Conservation (phyloP, 53 echinoderm and acorn worm species). For the Luidia sarsii region DNA sequence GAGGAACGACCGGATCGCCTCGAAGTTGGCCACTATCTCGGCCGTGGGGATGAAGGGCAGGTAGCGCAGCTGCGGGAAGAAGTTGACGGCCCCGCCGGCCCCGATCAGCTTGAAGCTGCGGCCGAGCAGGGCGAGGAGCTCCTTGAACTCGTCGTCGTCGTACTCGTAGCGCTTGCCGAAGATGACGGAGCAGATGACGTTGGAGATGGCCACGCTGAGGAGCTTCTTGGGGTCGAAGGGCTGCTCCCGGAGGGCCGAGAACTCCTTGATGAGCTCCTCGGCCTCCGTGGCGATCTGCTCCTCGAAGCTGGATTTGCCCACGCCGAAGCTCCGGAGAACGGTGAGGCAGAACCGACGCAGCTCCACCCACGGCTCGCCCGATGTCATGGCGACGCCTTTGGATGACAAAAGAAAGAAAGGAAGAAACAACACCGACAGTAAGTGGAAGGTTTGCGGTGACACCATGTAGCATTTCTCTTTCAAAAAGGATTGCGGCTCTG, state of each 20-base stretch:
- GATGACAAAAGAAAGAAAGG: no score
- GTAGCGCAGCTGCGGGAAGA: not conserved
- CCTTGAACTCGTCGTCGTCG: not conserved
- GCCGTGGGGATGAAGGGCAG: not conserved
- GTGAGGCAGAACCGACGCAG: slow-evolving; percentile 61
- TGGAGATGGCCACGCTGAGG: slow-evolving; percentile 51
- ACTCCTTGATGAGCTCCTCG: slow-evolving; percentile 14
- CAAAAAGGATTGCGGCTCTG: no score
- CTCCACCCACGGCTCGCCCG: slow-evolving; percentile 58
- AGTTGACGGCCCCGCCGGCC: not conserved
- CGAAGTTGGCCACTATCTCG: no score
- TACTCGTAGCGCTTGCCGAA: slow-evolving; percentile 44
- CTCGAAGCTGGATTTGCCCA: no score
- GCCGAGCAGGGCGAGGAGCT: not conserved
- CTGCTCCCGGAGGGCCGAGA: slow-evolving; percentile 18
- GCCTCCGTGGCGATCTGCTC: slow-evolving; percentile 40
- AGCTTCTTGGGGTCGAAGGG: slow-evolving; percentile 54
- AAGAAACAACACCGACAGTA: no score
- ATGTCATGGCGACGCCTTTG: slow-evolving; percentile 31
- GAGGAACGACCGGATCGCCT: no score
- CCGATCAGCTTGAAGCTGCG: not conserved
- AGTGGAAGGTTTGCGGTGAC: no score
- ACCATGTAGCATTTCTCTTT: no score
- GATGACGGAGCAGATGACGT: slow-evolving; percentile 74
- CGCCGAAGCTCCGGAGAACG: no score